Conservation (phyloP, 2,797 vertebrate species). For the Poecilia picta region DNA sequence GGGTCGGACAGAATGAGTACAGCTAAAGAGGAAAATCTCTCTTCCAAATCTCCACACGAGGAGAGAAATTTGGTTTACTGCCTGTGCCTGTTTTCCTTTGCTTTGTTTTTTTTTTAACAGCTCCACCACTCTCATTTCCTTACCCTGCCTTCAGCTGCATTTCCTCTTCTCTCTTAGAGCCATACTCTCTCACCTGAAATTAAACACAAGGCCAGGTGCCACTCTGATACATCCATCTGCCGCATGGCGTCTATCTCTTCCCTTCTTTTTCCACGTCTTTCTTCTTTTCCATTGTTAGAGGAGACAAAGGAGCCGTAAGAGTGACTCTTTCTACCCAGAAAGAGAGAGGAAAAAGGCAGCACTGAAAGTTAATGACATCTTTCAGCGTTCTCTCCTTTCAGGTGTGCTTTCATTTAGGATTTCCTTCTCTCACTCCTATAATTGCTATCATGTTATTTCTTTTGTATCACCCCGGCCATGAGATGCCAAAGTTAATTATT, state of each 20-base stretch:
- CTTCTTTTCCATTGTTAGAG: conserved; percentile 45
- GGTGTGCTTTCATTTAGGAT: conserved; percentile 61
- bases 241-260: conserved; percentile 50
- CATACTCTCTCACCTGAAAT: conserved; percentile 81
- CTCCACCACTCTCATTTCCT: conserved; percentile 37
- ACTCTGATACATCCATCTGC: conserved; percentile 79
- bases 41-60: conserved; percentile 37
- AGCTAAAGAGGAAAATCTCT: conserved; percentile 19
- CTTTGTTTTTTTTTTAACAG: neutral
- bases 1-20: conserved; percentile 36
- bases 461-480: conserved; percentile 66
- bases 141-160: conserved; percentile 37
- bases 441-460: conserved; percentile 77
- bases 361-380: conserved; percentile 67
- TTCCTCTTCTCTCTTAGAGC: conserved; percentile 53
- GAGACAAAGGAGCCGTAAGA: conserved; percentile 25
- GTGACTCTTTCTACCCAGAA: conserved; percentile 40
- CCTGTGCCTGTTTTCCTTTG: conserved; percentile 3
- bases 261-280: conserved; percentile 26
- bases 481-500: conserved; percentile 81
- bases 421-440: conserved; percentile 56
- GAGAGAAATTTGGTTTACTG: conserved; percentile 36
- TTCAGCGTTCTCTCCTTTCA: conserved; percentile 65
- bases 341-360: conserved; percentile 14
- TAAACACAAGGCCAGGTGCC: conserved; percentile 82